Conservation (phyloP, 2,113 vertebrate genomes). For the Heterotilapia buettikoferi region DNA sequence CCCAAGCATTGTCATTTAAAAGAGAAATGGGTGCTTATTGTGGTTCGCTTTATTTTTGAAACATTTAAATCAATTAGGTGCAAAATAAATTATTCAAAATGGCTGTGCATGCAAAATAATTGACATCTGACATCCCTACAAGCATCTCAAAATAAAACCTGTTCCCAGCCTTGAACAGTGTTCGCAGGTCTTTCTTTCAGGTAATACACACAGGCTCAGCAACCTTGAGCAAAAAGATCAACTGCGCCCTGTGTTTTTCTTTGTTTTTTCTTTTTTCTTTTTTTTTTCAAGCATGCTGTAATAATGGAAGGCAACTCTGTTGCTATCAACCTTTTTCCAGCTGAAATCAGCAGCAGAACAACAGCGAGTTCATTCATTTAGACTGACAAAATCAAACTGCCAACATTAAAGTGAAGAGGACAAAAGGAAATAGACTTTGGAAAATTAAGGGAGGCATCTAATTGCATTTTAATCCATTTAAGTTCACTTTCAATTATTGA, state of each 20-base stretch:
- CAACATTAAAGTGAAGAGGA: neutral
- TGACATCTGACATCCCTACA: neutral
- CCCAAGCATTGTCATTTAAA: neutral
- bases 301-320: accelerated
- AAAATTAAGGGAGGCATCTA: neutral
- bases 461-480: neutral
- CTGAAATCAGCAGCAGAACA: neutral
- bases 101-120: neutral
- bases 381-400: neutral
- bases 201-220: neutral
- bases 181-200: neutral
- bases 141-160: neutral
- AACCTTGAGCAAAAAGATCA: neutral
- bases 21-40: neutral
- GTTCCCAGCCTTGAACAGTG: neutral
- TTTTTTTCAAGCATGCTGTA: neutral
- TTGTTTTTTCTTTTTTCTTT: neutral
- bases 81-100: neutral
- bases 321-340: neutral
- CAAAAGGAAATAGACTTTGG: neutral
- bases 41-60: neutral
- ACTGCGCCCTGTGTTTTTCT: neutral
- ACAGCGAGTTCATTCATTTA: neutral
- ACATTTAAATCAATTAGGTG: neutral
- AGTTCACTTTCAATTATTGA: neutral